These are phyloP conservation scores for Campopleginae sp. DNA, from an alignment of 2,888 invertebrate species.

Conservation along the genomic window DNA sequence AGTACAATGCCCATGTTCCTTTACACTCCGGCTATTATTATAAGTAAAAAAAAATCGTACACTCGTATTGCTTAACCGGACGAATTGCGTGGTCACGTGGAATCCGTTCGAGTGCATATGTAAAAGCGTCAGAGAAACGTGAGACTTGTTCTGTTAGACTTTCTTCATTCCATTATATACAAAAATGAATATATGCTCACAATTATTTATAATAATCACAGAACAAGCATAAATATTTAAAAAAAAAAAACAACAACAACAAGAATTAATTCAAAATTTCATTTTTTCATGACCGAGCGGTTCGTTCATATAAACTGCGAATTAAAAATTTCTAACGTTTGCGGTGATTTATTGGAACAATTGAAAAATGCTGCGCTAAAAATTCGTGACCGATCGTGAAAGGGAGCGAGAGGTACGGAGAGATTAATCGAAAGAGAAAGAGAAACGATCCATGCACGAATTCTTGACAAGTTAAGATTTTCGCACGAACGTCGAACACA, in stretches of 20 bases:
- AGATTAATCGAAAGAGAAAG: not conserved
- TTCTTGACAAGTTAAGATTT: conserved; percentile 40
- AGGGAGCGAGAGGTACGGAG: not conserved
- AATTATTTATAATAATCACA: not conserved
- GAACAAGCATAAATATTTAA: not conserved
- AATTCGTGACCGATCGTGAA: conserved; percentile 2
- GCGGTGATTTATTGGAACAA: not conserved
- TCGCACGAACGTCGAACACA: conserved; percentile 51
- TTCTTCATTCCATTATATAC: conserved; percentile 47
- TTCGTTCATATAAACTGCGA: not conserved
- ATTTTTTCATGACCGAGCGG: too few species aligned
- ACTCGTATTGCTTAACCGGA: conserved; percentile 61
- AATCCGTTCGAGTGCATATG: conserved; percentile 45
- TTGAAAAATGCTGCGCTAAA: not conserved
- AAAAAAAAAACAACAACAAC: not conserved
- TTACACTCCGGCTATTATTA: conserved; percentile 40
- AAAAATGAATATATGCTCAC: not conserved
- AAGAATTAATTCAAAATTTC: too few species aligned
- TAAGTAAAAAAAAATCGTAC: conserved; percentile 38
- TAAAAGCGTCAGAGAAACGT: conserved; percentile 52
- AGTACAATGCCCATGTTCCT: conserved; percentile 38
- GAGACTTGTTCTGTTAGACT: conserved; percentile 54
- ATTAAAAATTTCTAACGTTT: not conserved
- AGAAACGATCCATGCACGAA: not conserved
- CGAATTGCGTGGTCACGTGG: conserved; percentile 67